Percentiles rank a stretch among this genome's conserved stretches.
These are phyloP conservation scores for Rhogogaster chlorosoma DNA, from an alignment of 2,888 invertebrate genomes.

Conservation along the genomic window DNA sequence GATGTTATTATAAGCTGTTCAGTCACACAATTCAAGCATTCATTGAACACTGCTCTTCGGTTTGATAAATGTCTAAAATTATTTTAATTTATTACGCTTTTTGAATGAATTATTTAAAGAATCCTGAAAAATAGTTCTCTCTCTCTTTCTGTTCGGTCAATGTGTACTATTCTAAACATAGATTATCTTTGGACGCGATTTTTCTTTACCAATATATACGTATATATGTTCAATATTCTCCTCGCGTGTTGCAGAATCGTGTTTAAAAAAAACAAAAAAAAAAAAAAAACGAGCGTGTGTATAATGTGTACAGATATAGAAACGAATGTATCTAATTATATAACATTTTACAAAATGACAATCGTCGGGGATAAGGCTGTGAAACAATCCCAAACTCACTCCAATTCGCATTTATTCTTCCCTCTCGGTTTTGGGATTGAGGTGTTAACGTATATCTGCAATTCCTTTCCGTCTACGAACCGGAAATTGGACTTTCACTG, in stretches of 20 bases:
- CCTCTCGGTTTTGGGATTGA: background rate
- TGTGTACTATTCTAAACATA: conserved; percentile 36
- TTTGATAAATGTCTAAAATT: too few relatives aligned
- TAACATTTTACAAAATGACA: background rate
- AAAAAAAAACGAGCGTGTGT: background rate
- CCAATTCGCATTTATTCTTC: conserved; percentile 34
- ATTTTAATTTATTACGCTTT: background rate
- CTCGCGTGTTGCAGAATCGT: background rate
- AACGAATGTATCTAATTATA: background rate
- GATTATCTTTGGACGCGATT: conserved; percentile 31
- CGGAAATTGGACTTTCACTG: background rate
- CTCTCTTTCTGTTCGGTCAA: background rate
- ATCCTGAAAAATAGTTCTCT: conserved; percentile 25
- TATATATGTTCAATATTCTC: background rate
- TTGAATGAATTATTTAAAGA: conserved; percentile 11
- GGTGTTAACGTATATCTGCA: background rate
- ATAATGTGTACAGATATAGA: background rate
- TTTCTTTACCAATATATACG: background rate
- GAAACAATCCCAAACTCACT: background rate
- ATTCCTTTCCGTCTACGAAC: background rate
- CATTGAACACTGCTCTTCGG: too few relatives aligned
- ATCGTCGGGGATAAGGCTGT: background rate
- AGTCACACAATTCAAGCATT: background rate
- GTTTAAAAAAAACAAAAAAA: background rate
- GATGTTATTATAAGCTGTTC: background rate